A percentile compares a stretch with the other conserved stretches of the same genome.
phyloP scores from a whole-genome alignment of 2,888 invertebrate genomes.

The Limnephilus rhombicus region DNA sequence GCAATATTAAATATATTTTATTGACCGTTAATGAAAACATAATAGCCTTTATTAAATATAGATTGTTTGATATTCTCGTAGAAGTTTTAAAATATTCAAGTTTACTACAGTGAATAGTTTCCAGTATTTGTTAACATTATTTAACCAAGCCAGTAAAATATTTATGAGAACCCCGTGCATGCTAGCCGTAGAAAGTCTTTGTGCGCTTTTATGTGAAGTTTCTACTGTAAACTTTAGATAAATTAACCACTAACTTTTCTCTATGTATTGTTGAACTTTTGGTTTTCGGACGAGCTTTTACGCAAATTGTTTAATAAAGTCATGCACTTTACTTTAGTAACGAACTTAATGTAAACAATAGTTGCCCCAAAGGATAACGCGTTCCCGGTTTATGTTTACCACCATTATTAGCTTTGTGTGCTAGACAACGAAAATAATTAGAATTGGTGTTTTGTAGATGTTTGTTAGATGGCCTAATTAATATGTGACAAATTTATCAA shows the following conservation, averaged over 20 bases:
- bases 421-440: neutral
- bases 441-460: neutral
- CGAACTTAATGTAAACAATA: conserved; percentile 49
- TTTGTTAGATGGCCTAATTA: neutral
- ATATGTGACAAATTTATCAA: neutral
- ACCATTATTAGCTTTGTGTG: conserved; percentile 25
- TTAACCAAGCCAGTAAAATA: neutral
- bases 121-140: neutral
- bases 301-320: conserved; percentile 54
- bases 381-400: conserved; percentile 33
- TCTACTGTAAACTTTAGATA: conserved; percentile 41
- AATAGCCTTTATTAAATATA: neutral
- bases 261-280: conserved; percentile 34
- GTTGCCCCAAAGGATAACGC: conserved; percentile 22
- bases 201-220: conserved; percentile 23
- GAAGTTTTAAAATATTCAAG: neutral
- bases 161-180: neutral
- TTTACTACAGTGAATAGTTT: neutral
- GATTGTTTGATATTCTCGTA: neutral
- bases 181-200: conserved; percentile 8
- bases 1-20: conserved; percentile 11
- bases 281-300: conserved; percentile 50
- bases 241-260: conserved; percentile 46
- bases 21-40: neutral
- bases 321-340: conserved; percentile 50